Base-by-base conservation (phyloP, 2,797 vertebrate genomes). In the Betta splendens region DNA sequence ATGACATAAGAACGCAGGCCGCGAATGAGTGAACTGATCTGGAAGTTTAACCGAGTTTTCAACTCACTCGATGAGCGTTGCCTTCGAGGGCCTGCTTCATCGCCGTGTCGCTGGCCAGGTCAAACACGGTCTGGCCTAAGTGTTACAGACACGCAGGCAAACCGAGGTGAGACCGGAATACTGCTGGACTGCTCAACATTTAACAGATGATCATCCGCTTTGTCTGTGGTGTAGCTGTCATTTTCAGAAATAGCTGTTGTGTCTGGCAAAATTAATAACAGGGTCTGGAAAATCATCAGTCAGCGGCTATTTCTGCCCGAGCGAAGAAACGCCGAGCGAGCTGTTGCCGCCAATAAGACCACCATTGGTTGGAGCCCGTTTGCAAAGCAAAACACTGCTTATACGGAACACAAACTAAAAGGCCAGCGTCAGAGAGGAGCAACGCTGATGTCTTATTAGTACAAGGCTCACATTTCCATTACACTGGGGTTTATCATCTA, bases 81-180 rank as follows among this genome's bases (percentile, higher is more conserved):
- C 88, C 87, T 83, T 90, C 74, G 40, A 99, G 90, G 64, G 95
- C 76, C 67, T 94, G 94, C 68, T 92, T 96, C 88, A 98, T 95
- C 79, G 94, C 93, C 10, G 87, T 55, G 46, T 94, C 91, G 18
- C 92, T 95, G 16, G 94, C 94, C 74, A 99, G 87, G 77, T 98
- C 95, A 79, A 94, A 87, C 11, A 91, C 93, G 0, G 91, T 96
- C 89, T 98, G 95, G 85, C 92, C 97, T 98, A 86, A 57, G 66
- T 71, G 21, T 33, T 39, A 51, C 23, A 26, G 7, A 58, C n/a
- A 78, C 13, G 75, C 1, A 10, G 35, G 9, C 59, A 1, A 37
- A 54, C 33, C 22, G 5, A 7, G 20, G 23, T 0, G 51, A 7
- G 49, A 48, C 20, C 48, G n/a, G 39, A 17, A 32, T 3, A 23